phyloP scores from a whole-genome alignment of 1,140 invertebrate species.

The Protaetia brevitarsis region DNA sequence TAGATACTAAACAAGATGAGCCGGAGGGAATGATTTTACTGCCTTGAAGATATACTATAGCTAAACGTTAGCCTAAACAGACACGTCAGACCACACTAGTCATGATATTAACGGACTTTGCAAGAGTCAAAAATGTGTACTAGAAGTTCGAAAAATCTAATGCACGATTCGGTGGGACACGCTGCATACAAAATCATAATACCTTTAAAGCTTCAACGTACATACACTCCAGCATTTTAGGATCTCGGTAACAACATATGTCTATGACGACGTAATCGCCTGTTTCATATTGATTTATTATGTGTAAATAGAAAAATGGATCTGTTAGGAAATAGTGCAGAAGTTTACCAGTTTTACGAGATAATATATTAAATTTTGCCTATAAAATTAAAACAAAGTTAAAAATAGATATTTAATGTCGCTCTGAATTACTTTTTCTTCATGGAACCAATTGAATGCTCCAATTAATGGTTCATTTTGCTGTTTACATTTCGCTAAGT shows the following conservation, averaged over 20 bases:
- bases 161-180: no score
- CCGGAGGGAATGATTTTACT: no score
- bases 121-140: no score
- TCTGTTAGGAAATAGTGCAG: constrained; percentile 64
- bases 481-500: constrained; percentile 58
- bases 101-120: no score
- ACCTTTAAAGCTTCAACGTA: constrained; percentile 77
- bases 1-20: no score
- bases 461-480: constrained; percentile 60
- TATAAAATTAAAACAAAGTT: constrained; percentile 47
- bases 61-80: no score
- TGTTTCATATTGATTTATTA: constrained; percentile 83
- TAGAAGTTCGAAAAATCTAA: no score
- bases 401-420: neutral
- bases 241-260: constrained; percentile 78
- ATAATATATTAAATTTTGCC: constrained; percentile 73
- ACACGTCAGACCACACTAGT: no score
- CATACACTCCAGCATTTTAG: constrained; percentile 81
- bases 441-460: constrained; percentile 68
- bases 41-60: no score
- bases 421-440: constrained; percentile 60
- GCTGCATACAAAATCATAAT: no score
- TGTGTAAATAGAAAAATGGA: constrained; percentile 82
- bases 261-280: constrained; percentile 73
- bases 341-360: constrained; percentile 59